phyloP scores from a whole-genome alignment of 2,888 invertebrate species.

The Spilarctia lutea region DNA sequence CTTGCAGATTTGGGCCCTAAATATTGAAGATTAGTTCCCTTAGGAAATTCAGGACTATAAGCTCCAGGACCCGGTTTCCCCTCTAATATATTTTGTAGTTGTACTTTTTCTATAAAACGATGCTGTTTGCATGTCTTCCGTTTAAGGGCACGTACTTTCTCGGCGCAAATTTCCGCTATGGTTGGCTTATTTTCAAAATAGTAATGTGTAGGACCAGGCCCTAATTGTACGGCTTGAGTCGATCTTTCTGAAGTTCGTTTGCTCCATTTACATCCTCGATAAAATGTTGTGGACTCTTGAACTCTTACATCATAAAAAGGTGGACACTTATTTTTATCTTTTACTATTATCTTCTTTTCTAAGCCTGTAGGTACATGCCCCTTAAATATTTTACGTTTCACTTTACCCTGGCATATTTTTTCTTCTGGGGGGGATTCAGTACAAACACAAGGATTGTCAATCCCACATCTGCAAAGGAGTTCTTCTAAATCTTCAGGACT shows the following conservation, averaged over 20 bases:
- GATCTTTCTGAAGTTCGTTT: constrained; percentile 61
- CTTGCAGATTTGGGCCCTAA: constrained; percentile 67
- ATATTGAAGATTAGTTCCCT: constrained; percentile 55
- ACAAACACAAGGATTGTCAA: constrained; percentile 68
- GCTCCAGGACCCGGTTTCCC: constrained; percentile 69
- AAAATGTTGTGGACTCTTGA: constrained; percentile 68
- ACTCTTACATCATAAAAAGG: constrained; percentile 70
- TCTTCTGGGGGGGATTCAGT: constrained; percentile 45
- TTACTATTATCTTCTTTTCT: constrained; percentile 39
- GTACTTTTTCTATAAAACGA: constrained; percentile 73
- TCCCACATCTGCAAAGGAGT: constrained; percentile 71
- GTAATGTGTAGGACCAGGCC: constrained; percentile 76
- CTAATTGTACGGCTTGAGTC: constrained; percentile 38
- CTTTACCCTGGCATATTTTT: constrained; percentile 64
- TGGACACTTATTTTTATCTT: constrained; percentile 52
- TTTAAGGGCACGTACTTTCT: constrained; percentile 64
- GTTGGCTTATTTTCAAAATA: constrained; percentile 52
- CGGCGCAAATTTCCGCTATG: constrained; percentile 60
- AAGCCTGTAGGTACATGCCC: constrained; percentile 57
- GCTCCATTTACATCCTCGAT: constrained; percentile 81
- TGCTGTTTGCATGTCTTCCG: constrained; percentile 70
- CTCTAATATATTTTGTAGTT: constrained; percentile 65
- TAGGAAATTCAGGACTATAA: constrained; percentile 65
- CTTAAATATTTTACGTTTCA: constrained; percentile 63
- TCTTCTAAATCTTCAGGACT: constrained; percentile 68